A percentile compares a stretch with the other conserved stretches of the same genome.
Evolutionary conservation across 2,113 vertebrate species (phyloP).

Genomic region (human (Homo sapiens)): DNA sequence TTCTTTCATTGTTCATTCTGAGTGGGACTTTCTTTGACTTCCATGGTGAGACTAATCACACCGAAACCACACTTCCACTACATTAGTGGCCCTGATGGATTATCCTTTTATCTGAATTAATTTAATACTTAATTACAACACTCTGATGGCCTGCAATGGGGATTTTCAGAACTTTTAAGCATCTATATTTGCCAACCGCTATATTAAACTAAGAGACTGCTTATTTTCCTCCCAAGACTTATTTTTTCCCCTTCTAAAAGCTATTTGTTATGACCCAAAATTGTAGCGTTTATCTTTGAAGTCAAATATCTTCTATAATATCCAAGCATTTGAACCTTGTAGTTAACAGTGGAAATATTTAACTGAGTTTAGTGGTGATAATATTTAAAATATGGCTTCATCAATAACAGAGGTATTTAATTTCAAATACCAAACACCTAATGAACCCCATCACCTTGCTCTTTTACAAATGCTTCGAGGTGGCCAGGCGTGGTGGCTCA

Average conservation of each 20-base stretch:
- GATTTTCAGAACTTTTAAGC: slow-evolving; percentile 47
- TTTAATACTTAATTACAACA: slow-evolving; percentile 55
- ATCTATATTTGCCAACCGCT: slow-evolving; percentile 21
- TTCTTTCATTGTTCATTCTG: neutral
- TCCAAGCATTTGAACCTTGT: neutral
- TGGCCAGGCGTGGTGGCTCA: too few relatives aligned
- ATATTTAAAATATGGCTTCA: slow-evolving; percentile 11
- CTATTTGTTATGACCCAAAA: neutral
- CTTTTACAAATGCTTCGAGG: neutral
- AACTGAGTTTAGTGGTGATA: neutral
- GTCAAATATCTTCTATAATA: neutral
- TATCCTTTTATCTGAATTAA: slow-evolving; percentile 57
- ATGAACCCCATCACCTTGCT: neutral
- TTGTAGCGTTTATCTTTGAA: neutral
- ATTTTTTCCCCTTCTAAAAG: neutral
- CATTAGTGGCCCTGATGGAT: neutral
- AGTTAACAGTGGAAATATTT: slow-evolving; percentile 45
- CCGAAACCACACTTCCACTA: slow-evolving; percentile 6
- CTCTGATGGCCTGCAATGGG: neutral
- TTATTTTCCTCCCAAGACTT: neutral
- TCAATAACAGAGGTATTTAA: neutral
- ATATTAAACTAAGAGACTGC: neutral
- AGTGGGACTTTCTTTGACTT: neutral
- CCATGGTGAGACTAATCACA: neutral
- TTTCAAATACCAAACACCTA: slow-evolving; percentile 17